A percentile compares a stretch with the other conserved stretches of the same genome.
Conservation (phyloP, 2,113 vertebrate species). For the Tenebrosternarchus preto region DNA sequence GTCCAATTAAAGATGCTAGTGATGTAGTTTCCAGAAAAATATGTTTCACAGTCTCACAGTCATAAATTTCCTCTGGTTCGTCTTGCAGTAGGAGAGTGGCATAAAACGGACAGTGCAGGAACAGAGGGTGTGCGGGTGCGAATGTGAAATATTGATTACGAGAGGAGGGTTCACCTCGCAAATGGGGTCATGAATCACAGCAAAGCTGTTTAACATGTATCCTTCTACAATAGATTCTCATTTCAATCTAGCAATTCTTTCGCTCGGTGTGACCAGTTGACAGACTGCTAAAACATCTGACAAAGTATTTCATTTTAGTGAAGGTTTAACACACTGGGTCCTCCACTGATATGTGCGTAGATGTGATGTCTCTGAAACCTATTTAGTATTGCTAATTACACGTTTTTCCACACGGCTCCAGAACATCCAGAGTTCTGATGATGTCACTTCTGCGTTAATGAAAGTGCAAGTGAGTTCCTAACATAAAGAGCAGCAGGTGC, state of each 20-base stretch:
- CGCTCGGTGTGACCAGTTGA: background rate
- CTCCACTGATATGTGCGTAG: too few species aligned
- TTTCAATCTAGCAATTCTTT: background rate
- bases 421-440: too few species aligned
- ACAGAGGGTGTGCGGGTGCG: background rate
- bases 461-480: too few species aligned
- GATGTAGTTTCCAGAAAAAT: constrained; percentile 56
- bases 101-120: background rate
- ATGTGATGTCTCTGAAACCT: too few species aligned
- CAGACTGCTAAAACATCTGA: background rate
- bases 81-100: background rate
- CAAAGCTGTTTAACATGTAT: background rate
- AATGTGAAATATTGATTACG: background rate
- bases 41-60: constrained; percentile 42
- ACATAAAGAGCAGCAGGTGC: too few species aligned
- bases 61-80: constrained; percentile 43
- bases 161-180: background rate
- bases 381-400: too few species aligned
- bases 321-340: background rate
- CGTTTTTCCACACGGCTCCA: too few species aligned
- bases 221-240: background rate
- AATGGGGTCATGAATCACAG: constrained; percentile 13
- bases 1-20: constrained; percentile 62
- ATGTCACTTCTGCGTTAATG: too few species aligned
- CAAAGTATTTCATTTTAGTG: background rate